phyloP scores from a whole-genome alignment of 2,113 vertebrate species.

The Caretta caretta region DNA sequence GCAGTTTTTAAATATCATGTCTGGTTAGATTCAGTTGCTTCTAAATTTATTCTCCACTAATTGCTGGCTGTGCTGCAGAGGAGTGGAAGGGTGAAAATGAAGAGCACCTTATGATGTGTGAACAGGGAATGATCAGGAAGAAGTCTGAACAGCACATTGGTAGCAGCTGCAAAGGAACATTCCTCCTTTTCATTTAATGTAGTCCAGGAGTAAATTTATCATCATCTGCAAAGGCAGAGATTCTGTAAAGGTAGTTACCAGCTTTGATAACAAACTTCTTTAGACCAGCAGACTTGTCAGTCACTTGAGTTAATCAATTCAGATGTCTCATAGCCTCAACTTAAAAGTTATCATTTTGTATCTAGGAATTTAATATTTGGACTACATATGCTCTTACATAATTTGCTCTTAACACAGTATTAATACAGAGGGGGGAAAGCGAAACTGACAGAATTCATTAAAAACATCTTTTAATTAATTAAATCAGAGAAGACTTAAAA shows the following conservation, averaged over 20 bases:
- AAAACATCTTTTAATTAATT: neutral
- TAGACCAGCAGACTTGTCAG: neutral
- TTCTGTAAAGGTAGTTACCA: neutral
- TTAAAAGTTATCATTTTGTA: neutral
- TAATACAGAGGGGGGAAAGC: neutral
- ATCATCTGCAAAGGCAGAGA: neutral
- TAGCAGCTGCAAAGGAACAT: neutral
- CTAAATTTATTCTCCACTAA: conserved; percentile 47
- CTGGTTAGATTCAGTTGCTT: conserved; percentile 10
- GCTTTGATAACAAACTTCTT: neutral
- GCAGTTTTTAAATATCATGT: neutral
- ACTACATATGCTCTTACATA: neutral
- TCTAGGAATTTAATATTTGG: neutral
- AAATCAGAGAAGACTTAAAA: neutral
- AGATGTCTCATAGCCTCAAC: neutral
- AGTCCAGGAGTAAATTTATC: neutral
- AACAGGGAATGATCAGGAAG: neutral
- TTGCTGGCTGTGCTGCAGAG: neutral
- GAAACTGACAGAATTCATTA: neutral
- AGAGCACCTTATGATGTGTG: neutral
- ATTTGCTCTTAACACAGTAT: neutral
- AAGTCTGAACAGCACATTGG: neutral
- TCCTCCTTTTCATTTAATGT: neutral
- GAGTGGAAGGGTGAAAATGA: neutral
- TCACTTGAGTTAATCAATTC: neutral